Evolutionary conservation across 2,888 invertebrate species (phyloP), one percentile per base, ranked within the genome.

Genomic region (Xiphydria camelus): DNA sequence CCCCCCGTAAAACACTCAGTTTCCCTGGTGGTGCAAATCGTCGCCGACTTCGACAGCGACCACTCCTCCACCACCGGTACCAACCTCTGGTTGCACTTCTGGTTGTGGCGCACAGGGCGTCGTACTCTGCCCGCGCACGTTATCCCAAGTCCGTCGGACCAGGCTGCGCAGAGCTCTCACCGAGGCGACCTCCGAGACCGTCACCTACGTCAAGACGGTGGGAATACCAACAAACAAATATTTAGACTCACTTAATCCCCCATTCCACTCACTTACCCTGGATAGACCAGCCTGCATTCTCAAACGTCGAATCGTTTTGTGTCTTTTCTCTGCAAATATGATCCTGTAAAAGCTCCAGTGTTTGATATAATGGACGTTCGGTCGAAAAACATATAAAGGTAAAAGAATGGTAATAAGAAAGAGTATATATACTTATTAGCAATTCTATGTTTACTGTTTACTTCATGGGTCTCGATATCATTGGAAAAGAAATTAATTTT

Each of bases 201-300:
- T 89, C 80, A 86, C 84, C 84, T 88, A 87, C 86, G 89, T 88
- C 80, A 88, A 86, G 87, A 89, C 89, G 89, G 90, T 89, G 87
- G 81, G 82, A 76, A 58, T 52, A 55, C 19, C 32, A 25, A 45
- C 32, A 38, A 43, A 43, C 20, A 31, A 26, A 38, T 37, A 21
- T 43, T 36, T 43, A 37, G 14, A 26, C 14, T 26, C 26, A 26
- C 26, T 26, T 5, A 12, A 26, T 1, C 10, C 14, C 14, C 26
- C n/a, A n/a, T n/a, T n/a, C n/a, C n/a, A n/a, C n/a, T n/a, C n/a
- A n/a, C n/a, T n/a, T n/a, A n/a, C n/a, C n/a, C n/a, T n/a, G n/a
- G n/a, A n/a, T n/a, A n/a, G n/a, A n/a, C n/a, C n/a, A n/a, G n/a
- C n/a, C n/a, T n/a, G n/a, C n/a, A n/a, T n/a, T n/a, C n/a, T n/a